These are phyloP conservation scores for Phalera bucephala DNA, from an alignment of 2,888 invertebrate species.

Conservation along the genomic window DNA sequence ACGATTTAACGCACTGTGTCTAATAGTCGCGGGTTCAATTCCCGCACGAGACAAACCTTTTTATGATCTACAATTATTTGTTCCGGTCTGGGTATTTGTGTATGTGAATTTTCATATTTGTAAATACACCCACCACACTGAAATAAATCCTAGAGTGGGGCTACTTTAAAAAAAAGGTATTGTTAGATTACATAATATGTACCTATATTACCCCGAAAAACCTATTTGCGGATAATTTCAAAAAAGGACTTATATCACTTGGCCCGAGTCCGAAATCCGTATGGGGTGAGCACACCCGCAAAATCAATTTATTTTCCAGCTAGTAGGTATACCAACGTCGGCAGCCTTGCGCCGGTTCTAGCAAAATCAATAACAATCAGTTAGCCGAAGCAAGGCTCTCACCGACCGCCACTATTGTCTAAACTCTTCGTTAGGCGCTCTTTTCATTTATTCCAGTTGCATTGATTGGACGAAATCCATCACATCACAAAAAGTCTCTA, in stretches of 20 bases:
- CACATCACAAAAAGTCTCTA: slow-evolving; percentile 42
- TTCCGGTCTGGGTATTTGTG: too few relatives aligned
- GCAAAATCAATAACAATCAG: slow-evolving; percentile 60
- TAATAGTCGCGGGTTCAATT: too few relatives aligned
- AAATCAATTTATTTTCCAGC: slow-evolving; percentile 39
- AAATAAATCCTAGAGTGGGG: too few relatives aligned
- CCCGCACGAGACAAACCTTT: too few relatives aligned
- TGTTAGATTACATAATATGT: too few relatives aligned
- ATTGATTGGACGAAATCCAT: slow-evolving; percentile 61
- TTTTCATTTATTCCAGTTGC: slow-evolving; percentile 55
- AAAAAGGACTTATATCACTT: slow-evolving; percentile 14
- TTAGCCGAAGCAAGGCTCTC: slow-evolving; percentile 49
- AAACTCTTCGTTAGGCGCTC: slow-evolving; percentile 52
- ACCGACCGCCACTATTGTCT: slow-evolving; percentile 44
- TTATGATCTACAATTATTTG: too few relatives aligned
- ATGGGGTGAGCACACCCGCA: slow-evolving; percentile 19
- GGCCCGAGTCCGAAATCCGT: slow-evolving; percentile 4
- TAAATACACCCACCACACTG: too few relatives aligned
- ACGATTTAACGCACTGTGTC: too few relatives aligned
- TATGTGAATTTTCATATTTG: too few relatives aligned
- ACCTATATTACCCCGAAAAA: slow-evolving; percentile 3
- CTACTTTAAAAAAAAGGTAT: too few relatives aligned
- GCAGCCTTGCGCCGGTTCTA: slow-evolving; percentile 33
- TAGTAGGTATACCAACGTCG: slow-evolving; percentile 34
- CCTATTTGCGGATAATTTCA: slow-evolving; percentile 13